A percentile compares a stretch with the other conserved stretches of the same genome.
Conservation (phyloP, 2,113 vertebrate species). For the Euleptes europaea region DNA sequence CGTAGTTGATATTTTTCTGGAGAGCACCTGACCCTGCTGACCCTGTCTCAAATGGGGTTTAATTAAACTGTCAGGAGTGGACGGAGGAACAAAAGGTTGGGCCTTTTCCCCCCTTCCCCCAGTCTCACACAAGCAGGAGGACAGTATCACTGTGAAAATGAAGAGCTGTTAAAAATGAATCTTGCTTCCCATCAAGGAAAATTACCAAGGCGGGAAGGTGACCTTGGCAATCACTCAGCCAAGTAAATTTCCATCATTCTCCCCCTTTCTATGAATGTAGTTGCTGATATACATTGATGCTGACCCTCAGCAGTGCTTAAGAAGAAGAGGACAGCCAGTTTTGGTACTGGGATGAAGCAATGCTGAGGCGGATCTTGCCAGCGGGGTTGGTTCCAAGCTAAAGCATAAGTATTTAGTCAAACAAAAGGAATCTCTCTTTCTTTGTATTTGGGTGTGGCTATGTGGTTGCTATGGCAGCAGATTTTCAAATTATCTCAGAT, state of each 20-base stretch:
- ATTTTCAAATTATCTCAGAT: background rate
- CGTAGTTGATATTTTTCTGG: conserved; percentile 62
- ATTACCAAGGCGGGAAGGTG: conserved; percentile 51
- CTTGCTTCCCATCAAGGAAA: conserved; percentile 40
- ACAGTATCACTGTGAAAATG: conserved; percentile 24
- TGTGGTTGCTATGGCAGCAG: background rate
- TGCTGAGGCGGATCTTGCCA: background rate
- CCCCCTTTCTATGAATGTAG: background rate
- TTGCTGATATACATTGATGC: background rate
- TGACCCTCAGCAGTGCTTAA: background rate
- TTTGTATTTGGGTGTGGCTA: background rate
- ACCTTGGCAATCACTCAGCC: conserved; percentile 34
- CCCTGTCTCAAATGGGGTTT: conserved; percentile 66
- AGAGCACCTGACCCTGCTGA: conserved; percentile 58
- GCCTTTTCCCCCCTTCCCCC: background rate
- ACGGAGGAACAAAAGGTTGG: conserved; percentile 58
- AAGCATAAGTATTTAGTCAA: background rate
- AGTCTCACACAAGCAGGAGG: conserved; percentile 37
- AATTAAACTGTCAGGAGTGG: conserved; percentile 75
- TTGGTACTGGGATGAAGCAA: background rate
- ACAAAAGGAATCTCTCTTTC: background rate
- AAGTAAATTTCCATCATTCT: conserved; percentile 15
- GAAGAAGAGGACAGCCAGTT: background rate
- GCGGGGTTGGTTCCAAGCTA: background rate
- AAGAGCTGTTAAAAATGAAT: conserved; percentile 63